Evolutionary conservation across 1,140 invertebrate species (phyloP).

Genomic region (Zaprionus ornatus): DNA sequence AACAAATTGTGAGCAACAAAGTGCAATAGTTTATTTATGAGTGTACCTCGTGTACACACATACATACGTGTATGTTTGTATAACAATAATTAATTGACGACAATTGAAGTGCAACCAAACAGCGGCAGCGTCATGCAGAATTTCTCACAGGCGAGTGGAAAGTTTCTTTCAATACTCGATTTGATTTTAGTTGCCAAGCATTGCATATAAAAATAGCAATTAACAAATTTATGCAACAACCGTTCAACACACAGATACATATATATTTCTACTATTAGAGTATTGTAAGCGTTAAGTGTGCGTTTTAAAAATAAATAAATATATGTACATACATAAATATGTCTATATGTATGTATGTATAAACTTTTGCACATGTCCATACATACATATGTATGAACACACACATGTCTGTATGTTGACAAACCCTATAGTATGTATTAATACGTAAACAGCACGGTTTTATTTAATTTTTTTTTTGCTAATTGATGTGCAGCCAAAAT

Average conservation of each 20-base stretch:
- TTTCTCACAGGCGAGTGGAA: slow-evolving; percentile 69
- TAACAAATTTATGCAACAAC: slow-evolving; percentile 75
- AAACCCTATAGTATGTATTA: background rate
- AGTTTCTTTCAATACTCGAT: slow-evolving; percentile 63
- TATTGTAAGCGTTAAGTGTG: slow-evolving; percentile 31
- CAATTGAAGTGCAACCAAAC: slow-evolving; percentile 68
- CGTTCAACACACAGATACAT: slow-evolving; percentile 26
- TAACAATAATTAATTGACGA: slow-evolving; percentile 71
- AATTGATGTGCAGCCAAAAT: slow-evolving; percentile 50
- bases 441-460: background rate
- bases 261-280: slow-evolving; percentile 14
- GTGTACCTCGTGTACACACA: background rate
- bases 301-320: slow-evolving; percentile 45
- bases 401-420: too few relatives aligned
- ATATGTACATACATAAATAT: slow-evolving; percentile 4
- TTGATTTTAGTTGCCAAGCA: slow-evolving; percentile 62
- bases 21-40: slow-evolving; percentile 25
- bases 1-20: slow-evolving; percentile 31
- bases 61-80: slow-evolving; percentile 28
- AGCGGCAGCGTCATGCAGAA: slow-evolving; percentile 49
- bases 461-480: slow-evolving; percentile 14
- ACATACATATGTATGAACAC: background rate
- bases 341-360: background rate
- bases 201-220: slow-evolving; percentile 71
- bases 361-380: background rate